These are phyloP conservation scores for Sebastes steindachneri DNA, from an alignment of 2,797 vertebrate genomes.

Conservation along the genomic window DNA sequence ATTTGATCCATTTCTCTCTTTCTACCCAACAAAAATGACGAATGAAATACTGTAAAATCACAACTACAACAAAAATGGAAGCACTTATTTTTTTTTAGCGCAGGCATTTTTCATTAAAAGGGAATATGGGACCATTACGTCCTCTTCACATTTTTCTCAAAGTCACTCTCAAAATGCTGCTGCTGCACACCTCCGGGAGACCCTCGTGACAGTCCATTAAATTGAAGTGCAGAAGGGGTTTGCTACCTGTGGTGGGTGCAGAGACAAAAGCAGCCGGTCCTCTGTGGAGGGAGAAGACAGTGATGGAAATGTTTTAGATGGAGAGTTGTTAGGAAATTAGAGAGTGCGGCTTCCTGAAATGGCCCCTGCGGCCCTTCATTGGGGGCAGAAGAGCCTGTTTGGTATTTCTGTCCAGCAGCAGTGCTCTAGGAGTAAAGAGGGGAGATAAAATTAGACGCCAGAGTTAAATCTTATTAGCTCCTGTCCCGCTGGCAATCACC, in stretches of 20 bases:
- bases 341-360: constrained; percentile 51
- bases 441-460: constrained; percentile 71
- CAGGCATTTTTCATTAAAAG: not conserved
- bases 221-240: constrained; percentile 36
- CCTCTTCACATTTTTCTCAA: constrained; percentile 40
- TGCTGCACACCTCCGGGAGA: constrained; percentile 37
- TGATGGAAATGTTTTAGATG: constrained; percentile 61
- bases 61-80: not conserved
- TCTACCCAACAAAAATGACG: not conserved
- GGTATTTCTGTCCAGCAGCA: constrained; percentile 64
- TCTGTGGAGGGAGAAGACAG: constrained; percentile 50
- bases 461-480: constrained; percentile 74
- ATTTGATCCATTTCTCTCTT: not conserved
- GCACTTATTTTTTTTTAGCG: not conserved
- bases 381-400: constrained; percentile 50
- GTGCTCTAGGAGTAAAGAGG: constrained; percentile 52
- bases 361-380: constrained; percentile 32
- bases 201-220: constrained; percentile 59
- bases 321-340: constrained; percentile 50
- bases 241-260: constrained; percentile 33
- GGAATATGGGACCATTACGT: not conserved
- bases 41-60: not conserved
- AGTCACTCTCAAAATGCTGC: constrained; percentile 42
- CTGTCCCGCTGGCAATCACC: constrained; percentile 62
- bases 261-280: constrained; percentile 40